These are phyloP conservation scores for Ceratosolen solmsi DNA, from an alignment of 1,140 invertebrate species.

Conservation along the genomic window DNA sequence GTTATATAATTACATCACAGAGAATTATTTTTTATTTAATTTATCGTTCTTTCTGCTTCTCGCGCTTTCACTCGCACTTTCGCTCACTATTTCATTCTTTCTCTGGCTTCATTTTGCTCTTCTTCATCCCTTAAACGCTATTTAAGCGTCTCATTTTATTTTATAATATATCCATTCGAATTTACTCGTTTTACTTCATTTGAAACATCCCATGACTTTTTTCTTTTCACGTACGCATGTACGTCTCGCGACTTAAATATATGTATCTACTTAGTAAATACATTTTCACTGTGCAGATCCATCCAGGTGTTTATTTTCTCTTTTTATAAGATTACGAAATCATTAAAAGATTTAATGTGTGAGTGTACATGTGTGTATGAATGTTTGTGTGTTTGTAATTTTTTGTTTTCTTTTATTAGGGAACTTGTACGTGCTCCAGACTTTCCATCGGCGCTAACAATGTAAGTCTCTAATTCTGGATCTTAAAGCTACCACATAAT, in stretches of 20 bases:
- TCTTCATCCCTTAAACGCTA: conserved; percentile 17
- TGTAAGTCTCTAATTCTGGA: conserved; percentile 54
- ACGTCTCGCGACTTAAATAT: conserved; percentile 42
- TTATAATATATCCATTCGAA: conserved; percentile 25
- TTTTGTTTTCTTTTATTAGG: conserved; percentile 50
- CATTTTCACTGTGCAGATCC: conserved; percentile 50
- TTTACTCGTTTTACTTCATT: conserved; percentile 34
- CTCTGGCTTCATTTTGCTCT: conserved; percentile 30
- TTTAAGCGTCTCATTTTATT: conserved; percentile 12
- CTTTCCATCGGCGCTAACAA: conserved; percentile 49
- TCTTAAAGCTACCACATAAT: conserved; percentile 54
- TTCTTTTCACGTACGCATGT: conserved; percentile 31
- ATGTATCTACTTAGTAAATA: conserved; percentile 49
- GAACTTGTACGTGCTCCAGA: conserved; percentile 54
- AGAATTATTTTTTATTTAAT: conserved; percentile 53
- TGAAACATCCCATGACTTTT: conserved; percentile 19
- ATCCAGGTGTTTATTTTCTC: conserved; percentile 46
- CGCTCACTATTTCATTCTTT: conserved; percentile 41
- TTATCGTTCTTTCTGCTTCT: conserved; percentile 48
- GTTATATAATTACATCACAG: conserved; percentile 55
- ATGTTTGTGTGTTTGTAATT: conserved; percentile 42
- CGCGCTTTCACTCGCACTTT: conserved; percentile 39
- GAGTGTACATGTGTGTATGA: conserved; percentile 30
- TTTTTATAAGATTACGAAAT: conserved; percentile 50
- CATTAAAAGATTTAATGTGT: conserved; percentile 49